phyloP scores from a whole-genome alignment of 2,888 invertebrate species.

The Pollenia angustigena region DNA sequence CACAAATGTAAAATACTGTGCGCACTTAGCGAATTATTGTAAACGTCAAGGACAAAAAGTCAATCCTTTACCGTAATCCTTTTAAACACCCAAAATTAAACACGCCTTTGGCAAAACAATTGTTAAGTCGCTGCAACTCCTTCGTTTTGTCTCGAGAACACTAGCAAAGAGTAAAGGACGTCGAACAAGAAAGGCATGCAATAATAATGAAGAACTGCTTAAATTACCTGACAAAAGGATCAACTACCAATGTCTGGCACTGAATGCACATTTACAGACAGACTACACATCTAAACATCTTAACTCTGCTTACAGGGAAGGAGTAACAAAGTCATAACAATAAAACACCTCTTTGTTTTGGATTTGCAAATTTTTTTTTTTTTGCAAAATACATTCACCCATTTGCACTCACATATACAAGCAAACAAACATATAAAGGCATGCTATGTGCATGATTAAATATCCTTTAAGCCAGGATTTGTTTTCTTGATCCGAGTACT shows the following conservation, averaged over 20 bases:
- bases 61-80: constrained; percentile 84
- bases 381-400: not conserved
- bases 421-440: not conserved
- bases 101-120: constrained; percentile 82
- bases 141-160: constrained; percentile 74
- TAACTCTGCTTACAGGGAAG: constrained; percentile 74
- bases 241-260: constrained; percentile 51
- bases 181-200: constrained; percentile 67
- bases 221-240: constrained; percentile 45
- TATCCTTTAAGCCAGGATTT: constrained; percentile 62
- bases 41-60: constrained; percentile 81
- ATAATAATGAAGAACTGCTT: constrained; percentile 20
- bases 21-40: constrained; percentile 43
- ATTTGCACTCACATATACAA: not conserved
- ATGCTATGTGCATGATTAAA: constrained; percentile 16
- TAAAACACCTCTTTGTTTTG: constrained; percentile 80
- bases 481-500: constrained; percentile 67
- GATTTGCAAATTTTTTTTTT: constrained; percentile 44
- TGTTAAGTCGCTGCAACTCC: constrained; percentile 75
- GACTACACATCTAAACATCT: constrained; percentile 67
- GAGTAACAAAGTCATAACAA: constrained; percentile 81
- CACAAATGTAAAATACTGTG: not conserved
- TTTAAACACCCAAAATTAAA: constrained; percentile 83
- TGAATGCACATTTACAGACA: constrained; percentile 26
- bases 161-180: constrained; percentile 76